phyloP scores from a whole-genome alignment of 2,888 invertebrate species.

The Dioctria linearis region DNA sequence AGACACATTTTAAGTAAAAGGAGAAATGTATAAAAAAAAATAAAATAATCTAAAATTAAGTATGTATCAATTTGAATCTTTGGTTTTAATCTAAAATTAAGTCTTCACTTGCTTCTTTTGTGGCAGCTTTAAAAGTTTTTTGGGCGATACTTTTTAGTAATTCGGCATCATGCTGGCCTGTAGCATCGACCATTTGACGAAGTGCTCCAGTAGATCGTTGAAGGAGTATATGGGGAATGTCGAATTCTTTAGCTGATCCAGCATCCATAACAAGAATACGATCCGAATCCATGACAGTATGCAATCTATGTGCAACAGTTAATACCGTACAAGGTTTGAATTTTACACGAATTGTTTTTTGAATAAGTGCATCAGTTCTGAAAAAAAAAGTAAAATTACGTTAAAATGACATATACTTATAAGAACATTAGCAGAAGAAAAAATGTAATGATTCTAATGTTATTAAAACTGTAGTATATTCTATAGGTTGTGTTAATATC shows the following conservation, averaged over 20 bases:
- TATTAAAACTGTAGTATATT: too few species aligned
- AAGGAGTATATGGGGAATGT: constrained; percentile 78
- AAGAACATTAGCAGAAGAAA: too few species aligned
- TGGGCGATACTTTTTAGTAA: constrained; percentile 72
- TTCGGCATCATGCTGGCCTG: constrained; percentile 73
- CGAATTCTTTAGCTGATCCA: constrained; percentile 83
- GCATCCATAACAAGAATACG: constrained; percentile 89
- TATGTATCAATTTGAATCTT: constrained; percentile 6
- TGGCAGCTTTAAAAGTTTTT: constrained; percentile 65
- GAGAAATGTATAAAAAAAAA: not conserved
- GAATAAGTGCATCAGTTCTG: constrained; percentile 85
- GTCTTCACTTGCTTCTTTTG: constrained; percentile 10
- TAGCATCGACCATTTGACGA: constrained; percentile 80
- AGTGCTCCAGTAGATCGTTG: constrained; percentile 76
- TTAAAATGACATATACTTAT: too few species aligned
- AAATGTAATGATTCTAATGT: too few species aligned
- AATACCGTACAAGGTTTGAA: constrained; percentile 89
- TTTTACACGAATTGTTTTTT: constrained; percentile 84
- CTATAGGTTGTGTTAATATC: too few species aligned
- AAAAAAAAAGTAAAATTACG: too few species aligned
- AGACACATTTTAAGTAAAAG: too few species aligned
- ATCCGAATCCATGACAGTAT: constrained; percentile 95
- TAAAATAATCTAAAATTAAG: constrained; percentile 15
- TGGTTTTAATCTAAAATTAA: constrained; percentile 35
- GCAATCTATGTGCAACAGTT: constrained; percentile 91